phyloP scores from a whole-genome alignment of 2,113 vertebrate species.

The Halichoeres trimaculatus region DNA sequence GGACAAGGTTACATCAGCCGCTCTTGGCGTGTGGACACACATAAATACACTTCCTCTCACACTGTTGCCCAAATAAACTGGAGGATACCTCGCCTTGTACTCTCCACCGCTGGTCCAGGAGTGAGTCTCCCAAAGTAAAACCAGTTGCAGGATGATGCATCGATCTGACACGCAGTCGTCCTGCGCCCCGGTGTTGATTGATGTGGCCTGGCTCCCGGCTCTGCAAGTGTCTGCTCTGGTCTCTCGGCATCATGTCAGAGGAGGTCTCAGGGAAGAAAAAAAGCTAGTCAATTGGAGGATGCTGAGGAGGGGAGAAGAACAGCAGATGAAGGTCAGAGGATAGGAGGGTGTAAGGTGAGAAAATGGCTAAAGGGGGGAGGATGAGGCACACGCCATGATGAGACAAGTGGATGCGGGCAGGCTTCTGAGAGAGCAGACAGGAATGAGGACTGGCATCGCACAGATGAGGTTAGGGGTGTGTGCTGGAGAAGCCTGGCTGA shows the following conservation, averaged over 20 bases:
- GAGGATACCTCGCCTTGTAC: constrained; percentile 27
- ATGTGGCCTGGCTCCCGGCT: constrained; percentile 69
- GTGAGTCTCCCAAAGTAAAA: constrained; percentile 45
- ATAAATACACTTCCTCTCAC: constrained; percentile 30
- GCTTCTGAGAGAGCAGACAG: constrained; percentile 3
- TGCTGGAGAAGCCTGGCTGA: constrained; percentile 26
- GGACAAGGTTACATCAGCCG: constrained; percentile 51
- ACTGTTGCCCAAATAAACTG: constrained; percentile 15
- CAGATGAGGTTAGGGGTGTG: constrained; percentile 25
- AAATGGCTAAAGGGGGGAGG: constrained; percentile 41
- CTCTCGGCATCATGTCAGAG: constrained; percentile 62
- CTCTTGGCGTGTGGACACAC: constrained; percentile 43
- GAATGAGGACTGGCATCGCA: constrained; percentile 28
- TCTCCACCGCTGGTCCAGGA: constrained; percentile 2
- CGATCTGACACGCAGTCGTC: constrained; percentile 63
- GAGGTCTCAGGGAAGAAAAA: constrained; percentile 47
- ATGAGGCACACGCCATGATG: constrained; percentile 34
- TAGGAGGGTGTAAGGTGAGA: constrained; percentile 48
- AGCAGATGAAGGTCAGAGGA: constrained; percentile 56
- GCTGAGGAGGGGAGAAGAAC: constrained; percentile 22
- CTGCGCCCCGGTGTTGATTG: constrained; percentile 64
- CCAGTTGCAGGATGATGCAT: constrained; percentile 72
- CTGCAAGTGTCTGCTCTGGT: constrained; percentile 54
- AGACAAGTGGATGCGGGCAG: constrained; percentile 36
- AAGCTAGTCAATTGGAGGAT: constrained; percentile 38